Evolutionary conservation across 2,113 vertebrate species (phyloP), one percentile per base, ranked within the genome.

Genomic region (Motacilla alba): DNA sequence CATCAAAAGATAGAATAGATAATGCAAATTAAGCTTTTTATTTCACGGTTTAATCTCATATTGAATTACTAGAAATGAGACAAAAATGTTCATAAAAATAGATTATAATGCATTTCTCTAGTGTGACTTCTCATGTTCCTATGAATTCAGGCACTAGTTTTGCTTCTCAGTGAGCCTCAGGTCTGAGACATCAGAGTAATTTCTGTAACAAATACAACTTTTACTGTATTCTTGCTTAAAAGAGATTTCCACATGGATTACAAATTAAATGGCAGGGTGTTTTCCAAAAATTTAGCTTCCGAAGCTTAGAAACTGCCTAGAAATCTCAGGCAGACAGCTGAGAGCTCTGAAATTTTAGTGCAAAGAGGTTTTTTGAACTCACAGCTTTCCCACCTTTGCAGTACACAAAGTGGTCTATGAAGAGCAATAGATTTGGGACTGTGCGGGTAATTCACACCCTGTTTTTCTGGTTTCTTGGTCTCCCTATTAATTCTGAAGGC

Each of bases 181-280:
- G 23, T 62, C 63, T 77, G 27, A 62, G 39, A 49, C 18, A 69
- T 5, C 16, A 58, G 23, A 60, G 46, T 13, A 62, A 74, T 66
- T 92, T 46, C 53, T 1, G 0, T 46, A 73, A 35, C 26, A 90
- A 77, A 46, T 7, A 27, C 19, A 60, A 10, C 3, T 87, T 89
- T 82, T 49, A 41, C 41, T 39, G 1, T 24, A 64, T 7, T 10
- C 17, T 91, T 83, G 15, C 19, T 92, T 83, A 49, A 68, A 35
- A 59, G 10, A 13, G 6, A 77, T 86, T 88, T 88, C 52, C 10
- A 7, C 23, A 77, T 10, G 18, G 68, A 59, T 77, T 63, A 88
- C 5, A 67, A 4, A 39, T 22, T 75, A 55, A 23, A 41, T 1
- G 0, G 2, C 10, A 3, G 5, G 8, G 4, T 0, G 41, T 66